Conservation (phyloP, 2,113 vertebrate genomes). For the Mastomys natalensis region DNA sequence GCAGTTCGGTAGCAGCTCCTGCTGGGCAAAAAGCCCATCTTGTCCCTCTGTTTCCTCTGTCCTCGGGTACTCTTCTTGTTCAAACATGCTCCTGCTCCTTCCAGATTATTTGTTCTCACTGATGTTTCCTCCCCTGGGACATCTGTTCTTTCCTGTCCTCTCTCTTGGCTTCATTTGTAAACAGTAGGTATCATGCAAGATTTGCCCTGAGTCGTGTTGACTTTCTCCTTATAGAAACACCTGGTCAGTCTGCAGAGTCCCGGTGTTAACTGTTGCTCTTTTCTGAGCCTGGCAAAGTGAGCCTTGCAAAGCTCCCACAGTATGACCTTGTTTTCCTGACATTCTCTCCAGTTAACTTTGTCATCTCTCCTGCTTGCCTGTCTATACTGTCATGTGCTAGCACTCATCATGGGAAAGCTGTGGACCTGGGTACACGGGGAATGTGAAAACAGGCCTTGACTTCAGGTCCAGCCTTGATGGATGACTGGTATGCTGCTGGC, state of each 20-base stretch:
- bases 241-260: constrained; percentile 47
- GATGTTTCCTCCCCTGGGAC: constrained; percentile 74
- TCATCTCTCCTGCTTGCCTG: constrained; percentile 14
- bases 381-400: not conserved
- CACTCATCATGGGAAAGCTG: not conserved
- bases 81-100: constrained; percentile 71
- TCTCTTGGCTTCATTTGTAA: constrained; percentile 70
- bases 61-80: constrained; percentile 56
- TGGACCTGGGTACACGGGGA: not conserved
- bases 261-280: not conserved
- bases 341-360: constrained; percentile 33
- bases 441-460: not conserved
- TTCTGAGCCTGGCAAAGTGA: constrained; percentile 46
- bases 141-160: constrained; percentile 77
- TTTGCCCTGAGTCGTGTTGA: constrained; percentile 71
- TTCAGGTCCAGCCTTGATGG: not conserved
- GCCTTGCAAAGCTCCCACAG: not conserved
- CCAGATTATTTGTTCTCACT: constrained; percentile 69
- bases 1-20: not conserved
- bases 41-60: constrained; percentile 33
- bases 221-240: constrained; percentile 64
- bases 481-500: not conserved
- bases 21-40: constrained; percentile 35
- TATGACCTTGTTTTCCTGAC: constrained; percentile 10
- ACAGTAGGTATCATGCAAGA: constrained; percentile 74